Percentiles rank a stretch among this genome's conserved stretches.
phyloP scores from a whole-genome alignment of 2,113 vertebrate genomes.

The Furnarius figulus region DNA sequence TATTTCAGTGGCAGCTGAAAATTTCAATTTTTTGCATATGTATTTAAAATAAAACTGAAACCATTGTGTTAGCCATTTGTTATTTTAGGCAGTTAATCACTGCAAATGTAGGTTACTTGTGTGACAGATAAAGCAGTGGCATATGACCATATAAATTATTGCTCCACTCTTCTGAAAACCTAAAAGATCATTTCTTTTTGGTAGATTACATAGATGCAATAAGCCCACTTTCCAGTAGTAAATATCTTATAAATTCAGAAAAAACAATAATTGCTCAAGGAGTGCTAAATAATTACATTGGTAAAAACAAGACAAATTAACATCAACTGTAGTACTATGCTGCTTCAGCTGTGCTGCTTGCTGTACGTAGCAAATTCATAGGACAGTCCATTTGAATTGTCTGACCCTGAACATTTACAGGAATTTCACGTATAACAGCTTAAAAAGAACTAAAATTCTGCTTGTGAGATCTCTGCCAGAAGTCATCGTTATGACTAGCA shows the following conservation, averaged over 20 bases:
- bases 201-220: not conserved
- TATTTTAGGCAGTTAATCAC: not conserved
- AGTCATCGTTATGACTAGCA: not conserved
- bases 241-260: not conserved
- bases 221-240: not conserved
- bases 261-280: not conserved
- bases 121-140: not conserved
- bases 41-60: not conserved
- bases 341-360: not conserved
- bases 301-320: not conserved
- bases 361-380: not conserved
- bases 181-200: not conserved
- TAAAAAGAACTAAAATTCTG: not conserved
- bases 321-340: not conserved
- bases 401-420: not conserved
- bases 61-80: not conserved
- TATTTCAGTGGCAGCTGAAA: not conserved
- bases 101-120: not conserved
- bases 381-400: fast-evolving
- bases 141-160: not conserved
- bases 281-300: not conserved
- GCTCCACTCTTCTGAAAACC: not conserved
- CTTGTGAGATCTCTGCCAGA: not conserved
- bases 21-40: not conserved
- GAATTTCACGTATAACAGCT: not conserved